Base-by-base conservation (phyloP, 2,113 vertebrate genomes). In the Electrona antarctica region DNA sequence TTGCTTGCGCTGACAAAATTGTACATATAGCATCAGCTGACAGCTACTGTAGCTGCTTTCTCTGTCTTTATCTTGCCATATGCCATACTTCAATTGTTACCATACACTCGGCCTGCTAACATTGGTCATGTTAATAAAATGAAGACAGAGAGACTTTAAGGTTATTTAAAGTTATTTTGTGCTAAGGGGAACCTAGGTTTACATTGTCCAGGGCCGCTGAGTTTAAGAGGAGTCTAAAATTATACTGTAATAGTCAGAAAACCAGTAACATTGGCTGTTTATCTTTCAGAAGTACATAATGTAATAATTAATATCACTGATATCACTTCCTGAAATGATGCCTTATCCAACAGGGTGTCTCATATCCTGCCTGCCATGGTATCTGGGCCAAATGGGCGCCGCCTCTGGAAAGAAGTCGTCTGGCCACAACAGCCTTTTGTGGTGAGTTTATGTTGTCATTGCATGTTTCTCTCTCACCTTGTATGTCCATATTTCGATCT, bases 381-480 rank as follows among this genome's bases (percentile, higher is more conserved):
- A 97, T 97, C 82, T 97, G 95, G 95, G 94, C 94, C 13, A 95
- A 95, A 81, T 95, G 95, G 95, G 95, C 95, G 0, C 95, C 95
- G 0, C 95, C 95, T 0, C 84, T 95, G 4, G 95, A 95, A 71
- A 93, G 95, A 89, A 95, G 95, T 84, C 90, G 94, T 7, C 74
- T 95, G 78, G 95, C 95, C 56, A 95, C 95, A 7, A 95, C 94
- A 51, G 94, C 95, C 0, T 95, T 95, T 78, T 95, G 95, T 76
- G 95, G 95, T 95, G 84, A 92, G 87, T 72, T 29, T 11, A 3
- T 8, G 11, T 50, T 58, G 3, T n/a, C 4, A 46, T 14, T 49
- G 33, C n/a, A 7, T 15, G 41, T n/a, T 14, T 0, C 2, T 11
- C 8, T 49, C 15, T 28, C 7, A 41, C 33, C 33, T 41, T 41